Base-by-base conservation (phyloP, 1,140 invertebrate genomes). In the Ditylenchus dipsaci region DNA sequence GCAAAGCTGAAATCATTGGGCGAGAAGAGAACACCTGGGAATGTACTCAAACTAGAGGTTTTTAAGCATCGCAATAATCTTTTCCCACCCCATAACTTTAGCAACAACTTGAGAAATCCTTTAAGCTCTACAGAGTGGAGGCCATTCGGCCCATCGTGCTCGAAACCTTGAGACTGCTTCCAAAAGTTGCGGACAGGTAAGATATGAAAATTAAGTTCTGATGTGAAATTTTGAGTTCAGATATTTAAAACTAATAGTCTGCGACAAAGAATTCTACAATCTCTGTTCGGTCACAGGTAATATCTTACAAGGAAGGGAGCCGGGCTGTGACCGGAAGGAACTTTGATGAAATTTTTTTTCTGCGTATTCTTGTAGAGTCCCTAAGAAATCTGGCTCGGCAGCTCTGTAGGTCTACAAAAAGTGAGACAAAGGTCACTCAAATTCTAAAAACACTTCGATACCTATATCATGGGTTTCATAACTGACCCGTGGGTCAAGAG, bases 191-290 rank as follows among this genome's bases (percentile, higher is more conserved):
- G 9, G 60, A 73, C 53, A 64, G 72, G 66, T 77, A 53, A 45
- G 23, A 5, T 38, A 3, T 38, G 3, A 9, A 17, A 26, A 63
- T 69, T 68, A 38, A 21, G 17, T 68, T 53, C n/a, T n/a, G n/a
- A n/a, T n/a, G n/a, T 1, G 29, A 60, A 70, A n/a, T n/a, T 38
- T 71, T 63, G 62, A 38, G 17, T 64, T 73, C 56, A 75, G 73
- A n/a, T 76, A 71, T 33, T 63, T 77, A 61, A 78, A 77, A 42
- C 47, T 68, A 19, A 78, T 77, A 38, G 56, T 68, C 29, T 77
- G 69, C n/a, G 75, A 77, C 42, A 63, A 76, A 62, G 68, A 70
- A 26, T 65, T 77, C 0, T 77, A 77, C 63, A 42, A 73, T 9
- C 62, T 65, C 27, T 76, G 68, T 42, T 43, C 57, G n/a, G 68